A percentile compares a stretch with the other conserved stretches of the same genome.
Evolutionary conservation across 2,797 vertebrate genomes (phyloP).

Genomic region (Molossus alvarezi): DNA sequence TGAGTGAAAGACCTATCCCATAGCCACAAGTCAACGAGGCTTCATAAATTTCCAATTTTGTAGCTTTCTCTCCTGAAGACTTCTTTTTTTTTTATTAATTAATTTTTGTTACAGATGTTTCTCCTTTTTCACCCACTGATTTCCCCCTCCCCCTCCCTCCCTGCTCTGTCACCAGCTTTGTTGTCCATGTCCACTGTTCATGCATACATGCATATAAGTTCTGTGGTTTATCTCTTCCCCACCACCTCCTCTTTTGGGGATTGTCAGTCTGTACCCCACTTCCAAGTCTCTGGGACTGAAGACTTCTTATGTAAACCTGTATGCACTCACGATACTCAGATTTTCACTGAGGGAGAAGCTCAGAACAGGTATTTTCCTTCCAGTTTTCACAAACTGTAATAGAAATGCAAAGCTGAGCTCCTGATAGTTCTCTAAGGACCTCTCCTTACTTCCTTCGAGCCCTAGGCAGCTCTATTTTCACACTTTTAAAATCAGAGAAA

Average conservation of each 20-base stretch:
- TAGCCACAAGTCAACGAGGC: background rate
- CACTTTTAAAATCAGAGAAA: conserved; percentile 56
- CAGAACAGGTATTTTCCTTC: background rate
- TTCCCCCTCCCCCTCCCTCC: too few species aligned
- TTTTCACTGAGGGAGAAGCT: conserved; percentile 39
- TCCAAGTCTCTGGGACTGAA: background rate
- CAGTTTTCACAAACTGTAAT: conserved; percentile 17
- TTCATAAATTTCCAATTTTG: background rate
- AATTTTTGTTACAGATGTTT: too few species aligned
- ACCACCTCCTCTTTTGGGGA: too few species aligned
- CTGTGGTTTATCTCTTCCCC: too few species aligned
- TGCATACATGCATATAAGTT: too few species aligned
- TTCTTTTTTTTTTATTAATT: background rate
- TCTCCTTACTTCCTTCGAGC: background rate
- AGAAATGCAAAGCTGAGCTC: conserved; percentile 36
- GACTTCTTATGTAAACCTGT: background rate
- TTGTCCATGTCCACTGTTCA: too few species aligned
- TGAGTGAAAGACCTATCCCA: background rate
- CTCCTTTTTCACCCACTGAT: too few species aligned
- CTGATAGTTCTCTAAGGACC: background rate
- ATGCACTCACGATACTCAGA: background rate
- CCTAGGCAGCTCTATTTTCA: conserved; percentile 44
- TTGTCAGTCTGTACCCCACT: too few species aligned
- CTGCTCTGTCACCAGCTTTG: too few species aligned
- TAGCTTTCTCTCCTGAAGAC: background rate